Evolutionary conservation across 2,113 vertebrate genomes (phyloP), one percentile per base, ranked within the genome.

Genomic region (Trematocara marginatum): DNA sequence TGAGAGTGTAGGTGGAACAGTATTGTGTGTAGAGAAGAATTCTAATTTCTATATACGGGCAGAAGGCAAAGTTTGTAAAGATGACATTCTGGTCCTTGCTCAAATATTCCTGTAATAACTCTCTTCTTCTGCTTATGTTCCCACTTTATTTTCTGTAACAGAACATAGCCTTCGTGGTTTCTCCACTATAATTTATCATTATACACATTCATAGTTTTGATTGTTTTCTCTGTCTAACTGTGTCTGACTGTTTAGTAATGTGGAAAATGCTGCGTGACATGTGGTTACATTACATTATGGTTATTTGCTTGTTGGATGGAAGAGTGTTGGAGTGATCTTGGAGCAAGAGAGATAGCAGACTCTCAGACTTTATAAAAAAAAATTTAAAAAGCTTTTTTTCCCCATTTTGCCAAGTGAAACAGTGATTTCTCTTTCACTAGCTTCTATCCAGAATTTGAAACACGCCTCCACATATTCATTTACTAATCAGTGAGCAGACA

Each of bases 401-500:
- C 20, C 38, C 71, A 12, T 56, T 7, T 3, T 18, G 80, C 82
- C 54, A 81, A 83, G 78, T 8, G 12, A 78, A 90, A 78, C 69
- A 87, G 42, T n/a, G 31, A 87, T 80, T 83, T 78, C 61, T 78
- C 59, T 74, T 83, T 42, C 11, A 35, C 51, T 29, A 78, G 52
- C 74, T 80, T 83, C 69, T 49, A 26, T 78, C 83, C 78, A 84
- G 78, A 76, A 83, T 71, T 53, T 45, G 20, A 66, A 83, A 80
- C 76, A 71, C 87, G 64, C 78, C 83, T 85, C 79, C 86, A 79
- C 85, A 79, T 81, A 47, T 79, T 86, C 45, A 76, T 91, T 83
- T 79, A 42, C 85, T 87, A 79, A 90, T 93, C 89, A 90, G 92
- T 52, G 83, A 85, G 79, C 79, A 82, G 79, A 79, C 90, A 79